A percentile compares a stretch with the other conserved stretches of the same genome.
These are phyloP conservation scores for Ameiurus melas DNA, from an alignment of 2,113 vertebrate genomes.

Conservation along the genomic window DNA sequence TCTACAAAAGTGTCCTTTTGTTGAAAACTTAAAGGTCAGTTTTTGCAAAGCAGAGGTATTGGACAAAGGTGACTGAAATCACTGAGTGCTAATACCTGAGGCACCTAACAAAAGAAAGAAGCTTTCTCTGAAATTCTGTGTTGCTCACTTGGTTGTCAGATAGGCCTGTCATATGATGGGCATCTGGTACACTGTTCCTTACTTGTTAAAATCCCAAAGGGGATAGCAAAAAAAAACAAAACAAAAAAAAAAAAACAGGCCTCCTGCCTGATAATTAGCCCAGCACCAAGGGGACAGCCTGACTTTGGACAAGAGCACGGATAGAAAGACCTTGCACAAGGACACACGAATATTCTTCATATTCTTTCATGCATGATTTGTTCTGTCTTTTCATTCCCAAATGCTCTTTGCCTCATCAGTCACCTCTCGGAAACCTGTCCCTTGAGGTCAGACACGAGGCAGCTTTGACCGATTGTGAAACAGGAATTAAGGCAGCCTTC, in stretches of 20 bases:
- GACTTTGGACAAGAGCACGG: slow-evolving; percentile 39
- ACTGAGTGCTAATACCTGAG: neutral
- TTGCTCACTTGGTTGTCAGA: slow-evolving; percentile 19
- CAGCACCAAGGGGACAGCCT: slow-evolving; percentile 30
- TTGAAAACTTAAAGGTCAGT: slow-evolving; percentile 33
- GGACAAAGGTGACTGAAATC: slow-evolving; percentile 23
- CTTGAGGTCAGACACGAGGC: slow-evolving; percentile 1
- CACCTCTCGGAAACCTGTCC: slow-evolving; percentile 13
- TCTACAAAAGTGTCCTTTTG: neutral
- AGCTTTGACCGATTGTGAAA: slow-evolving; percentile 1
- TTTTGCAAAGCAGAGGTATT: neutral
- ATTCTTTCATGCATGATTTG: slow-evolving; percentile 5
- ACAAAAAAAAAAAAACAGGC: slow-evolving; percentile 3
- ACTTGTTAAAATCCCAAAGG: slow-evolving; percentile 40
- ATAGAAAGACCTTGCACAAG: slow-evolving; percentile 16
- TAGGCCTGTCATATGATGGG: slow-evolving; percentile 24
- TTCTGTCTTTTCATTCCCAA: slow-evolving; percentile 24
- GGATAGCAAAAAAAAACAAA: neutral
- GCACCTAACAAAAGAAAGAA: slow-evolving; percentile 27
- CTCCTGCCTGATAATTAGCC: slow-evolving; percentile 45
- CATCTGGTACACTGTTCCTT: slow-evolving; percentile 35
- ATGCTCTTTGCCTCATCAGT: slow-evolving; percentile 23
- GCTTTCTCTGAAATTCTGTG: slow-evolving; percentile 7
- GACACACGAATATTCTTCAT: slow-evolving; percentile 1
- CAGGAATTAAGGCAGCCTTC: slow-evolving; percentile 20